Base-by-base conservation (phyloP, 2,888 invertebrate genomes). In the Cryptophagus acutangulus region DNA sequence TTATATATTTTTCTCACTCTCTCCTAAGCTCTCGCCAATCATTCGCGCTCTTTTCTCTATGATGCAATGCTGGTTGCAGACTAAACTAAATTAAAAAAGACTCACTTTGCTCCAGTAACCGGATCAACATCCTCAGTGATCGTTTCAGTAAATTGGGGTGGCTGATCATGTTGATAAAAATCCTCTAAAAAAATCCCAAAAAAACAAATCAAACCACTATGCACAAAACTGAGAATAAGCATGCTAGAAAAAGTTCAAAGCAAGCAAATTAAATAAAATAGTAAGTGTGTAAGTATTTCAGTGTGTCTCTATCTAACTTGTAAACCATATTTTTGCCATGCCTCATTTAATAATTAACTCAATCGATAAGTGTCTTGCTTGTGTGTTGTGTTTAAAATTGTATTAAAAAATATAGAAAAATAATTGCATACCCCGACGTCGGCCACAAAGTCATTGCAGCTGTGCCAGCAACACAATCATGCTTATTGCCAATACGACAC, bases 161-260 rank as follows among this genome's bases (percentile, higher is more conserved):
- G 75, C 65, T 74, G 74, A n/a, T 65, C 75, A 65, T 74, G 74
- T 65, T 76, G 76, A 63, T 76, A 74, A 67, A 76, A 74, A 66
- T 76, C 76, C 68, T 76, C 77, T 77, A 70, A 58, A 71, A 66
- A 54, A 31, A 31, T 13, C n/a, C n/a, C n/a, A n/a, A n/a, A n/a
- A n/a, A n/a, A n/a, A n/a, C n/a, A n/a, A 33, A 36, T 39, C 36
- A 48, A 46, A 38, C 33, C 39, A 15, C 16, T 15, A 10, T 3
- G 10, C 6, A 29, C 6, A 29, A 13, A 33, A 33, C 12, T 16
- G 15, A 34, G 13, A 18, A 34, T 3, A 13, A 18, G 14, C 3
- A 31, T 9, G n/a, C 8, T 31, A 16, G 15, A 28, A 28, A 28
- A 28, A 12, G 13, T 31, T 12, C 12, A 12, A 12, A 10, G n/a